Conservation (phyloP, 1,140 invertebrate species). For the Drosophila elegans region DNA sequence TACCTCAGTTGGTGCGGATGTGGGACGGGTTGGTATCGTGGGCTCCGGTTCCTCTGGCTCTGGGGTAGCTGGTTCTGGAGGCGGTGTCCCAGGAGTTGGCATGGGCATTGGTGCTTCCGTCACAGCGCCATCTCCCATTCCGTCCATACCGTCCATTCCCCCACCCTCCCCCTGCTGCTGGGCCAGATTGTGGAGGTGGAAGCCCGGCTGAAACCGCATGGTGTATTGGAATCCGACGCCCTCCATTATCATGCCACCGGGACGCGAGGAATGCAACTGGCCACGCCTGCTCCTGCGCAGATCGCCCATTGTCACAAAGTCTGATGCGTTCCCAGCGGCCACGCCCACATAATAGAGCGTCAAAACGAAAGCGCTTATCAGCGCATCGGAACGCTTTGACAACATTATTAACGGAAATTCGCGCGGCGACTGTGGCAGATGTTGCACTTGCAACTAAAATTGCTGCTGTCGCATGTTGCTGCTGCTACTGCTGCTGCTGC, state of each 20-base stretch:
- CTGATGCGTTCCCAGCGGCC: conserved; percentile 45
- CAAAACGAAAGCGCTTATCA: conserved; percentile 75
- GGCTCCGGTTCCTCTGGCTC: conserved; percentile 68
- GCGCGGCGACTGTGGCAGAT: conserved; percentile 53
- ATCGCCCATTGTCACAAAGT: conserved; percentile 67
- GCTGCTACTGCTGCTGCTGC: conserved; percentile 7
- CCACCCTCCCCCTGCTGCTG: conserved; percentile 33
- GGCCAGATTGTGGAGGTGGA: conserved; percentile 56
- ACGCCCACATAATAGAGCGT: conserved; percentile 75
- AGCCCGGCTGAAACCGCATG: conserved; percentile 66
- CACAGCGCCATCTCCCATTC: neutral
- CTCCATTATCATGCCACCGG: conserved; percentile 52
- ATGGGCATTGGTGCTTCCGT: conserved; percentile 27
- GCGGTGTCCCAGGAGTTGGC: conserved; percentile 42
- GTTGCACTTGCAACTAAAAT: conserved; percentile 43
- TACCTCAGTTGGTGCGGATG: conserved; percentile 27
- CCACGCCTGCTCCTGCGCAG: conserved; percentile 48
- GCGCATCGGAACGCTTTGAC: conserved; percentile 63
- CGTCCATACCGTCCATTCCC: neutral
- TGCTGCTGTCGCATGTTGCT: conserved; percentile 25
- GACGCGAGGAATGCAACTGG: conserved; percentile 21
- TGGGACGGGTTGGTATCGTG: conserved; percentile 55
- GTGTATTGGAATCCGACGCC: conserved; percentile 58
- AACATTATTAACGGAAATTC: conserved; percentile 84
- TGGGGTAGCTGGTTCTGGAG: conserved; percentile 40